These are phyloP conservation scores for Brachionus paranguensis DNA, from an alignment of 1,140 invertebrate species.

Conservation along the genomic window DNA sequence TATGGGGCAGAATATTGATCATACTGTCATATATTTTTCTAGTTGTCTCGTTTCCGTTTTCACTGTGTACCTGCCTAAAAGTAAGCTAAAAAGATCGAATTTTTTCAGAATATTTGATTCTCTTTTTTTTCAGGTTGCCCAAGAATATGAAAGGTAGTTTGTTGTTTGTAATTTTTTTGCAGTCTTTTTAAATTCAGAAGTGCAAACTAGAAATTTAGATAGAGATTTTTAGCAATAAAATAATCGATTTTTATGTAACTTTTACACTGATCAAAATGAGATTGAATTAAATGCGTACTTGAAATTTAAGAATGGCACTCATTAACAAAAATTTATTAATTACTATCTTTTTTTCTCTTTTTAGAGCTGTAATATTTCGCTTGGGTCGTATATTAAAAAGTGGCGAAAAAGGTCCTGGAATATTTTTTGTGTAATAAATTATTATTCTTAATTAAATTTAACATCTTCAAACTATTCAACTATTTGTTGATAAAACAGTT, in stretches of 20 bases:
- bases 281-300: background rate
- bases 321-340: background rate
- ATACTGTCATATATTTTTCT: constrained; percentile 13
- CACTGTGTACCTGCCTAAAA: constrained; percentile 15
- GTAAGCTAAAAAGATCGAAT: background rate
- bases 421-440: constrained; percentile 40
- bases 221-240: background rate
- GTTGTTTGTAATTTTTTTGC: background rate
- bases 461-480: constrained; percentile 47
- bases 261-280: background rate
- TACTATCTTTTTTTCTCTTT: constrained; percentile 44
- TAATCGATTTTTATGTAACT: background rate
- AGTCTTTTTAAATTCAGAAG: background rate
- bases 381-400: constrained; percentile 33
- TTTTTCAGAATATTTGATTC: background rate
- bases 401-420: constrained; percentile 41
- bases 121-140: constrained; percentile 45
- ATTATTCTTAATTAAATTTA: background rate
- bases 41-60: constrained; percentile 30
- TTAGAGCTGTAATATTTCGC: constrained; percentile 41
- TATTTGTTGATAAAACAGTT: constrained; percentile 58
- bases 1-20: constrained; percentile 17
- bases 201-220: background rate
- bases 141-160: constrained; percentile 48
- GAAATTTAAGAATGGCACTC: background rate